Percentiles rank a stretch among this genome's conserved stretches.
Conservation (phyloP, 1,140 invertebrate genomes). For the Andricus grossulariae region DNA sequence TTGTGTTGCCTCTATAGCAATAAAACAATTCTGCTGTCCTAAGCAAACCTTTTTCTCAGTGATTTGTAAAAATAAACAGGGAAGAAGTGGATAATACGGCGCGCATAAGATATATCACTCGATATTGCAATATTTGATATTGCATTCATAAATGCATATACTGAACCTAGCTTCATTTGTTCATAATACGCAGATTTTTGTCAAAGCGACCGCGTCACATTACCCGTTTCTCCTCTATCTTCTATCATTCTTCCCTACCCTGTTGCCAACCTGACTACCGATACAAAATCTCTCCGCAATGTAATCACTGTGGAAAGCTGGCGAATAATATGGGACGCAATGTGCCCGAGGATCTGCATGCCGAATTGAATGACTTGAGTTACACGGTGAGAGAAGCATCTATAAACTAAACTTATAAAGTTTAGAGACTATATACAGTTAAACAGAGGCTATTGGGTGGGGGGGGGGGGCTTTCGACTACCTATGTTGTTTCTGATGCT, state of each 20-base stretch:
- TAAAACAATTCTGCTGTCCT: too few relatives aligned
- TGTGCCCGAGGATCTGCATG: constrained; percentile 41
- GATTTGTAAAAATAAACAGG: too few relatives aligned
- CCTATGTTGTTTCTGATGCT: background rate
- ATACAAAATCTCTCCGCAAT: background rate
- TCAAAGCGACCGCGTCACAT: too few relatives aligned
- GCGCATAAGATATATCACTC: too few relatives aligned
- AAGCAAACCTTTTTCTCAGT: too few relatives aligned
- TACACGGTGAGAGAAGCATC: constrained; percentile 1
- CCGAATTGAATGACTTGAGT: constrained; percentile 32
- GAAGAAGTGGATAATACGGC: too few relatives aligned
- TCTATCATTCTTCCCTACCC: background rate
- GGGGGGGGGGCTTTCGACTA: constrained; percentile 3
- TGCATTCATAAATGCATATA: too few relatives aligned
- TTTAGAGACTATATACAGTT: background rate
- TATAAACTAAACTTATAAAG: background rate
- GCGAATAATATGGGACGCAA: constrained; percentile 57
- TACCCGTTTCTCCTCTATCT: background rate
- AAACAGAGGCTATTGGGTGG: background rate
- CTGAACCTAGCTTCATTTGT: too few relatives aligned
- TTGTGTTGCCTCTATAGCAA: too few relatives aligned
- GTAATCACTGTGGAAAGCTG: constrained; percentile 62
- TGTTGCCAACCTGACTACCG: background rate
- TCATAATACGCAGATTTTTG: too few relatives aligned
- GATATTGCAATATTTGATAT: too few relatives aligned